These are phyloP conservation scores for Eulemur albifrons DNA, from an alignment of 2,797 vertebrate genomes.

Conservation along the genomic window DNA sequence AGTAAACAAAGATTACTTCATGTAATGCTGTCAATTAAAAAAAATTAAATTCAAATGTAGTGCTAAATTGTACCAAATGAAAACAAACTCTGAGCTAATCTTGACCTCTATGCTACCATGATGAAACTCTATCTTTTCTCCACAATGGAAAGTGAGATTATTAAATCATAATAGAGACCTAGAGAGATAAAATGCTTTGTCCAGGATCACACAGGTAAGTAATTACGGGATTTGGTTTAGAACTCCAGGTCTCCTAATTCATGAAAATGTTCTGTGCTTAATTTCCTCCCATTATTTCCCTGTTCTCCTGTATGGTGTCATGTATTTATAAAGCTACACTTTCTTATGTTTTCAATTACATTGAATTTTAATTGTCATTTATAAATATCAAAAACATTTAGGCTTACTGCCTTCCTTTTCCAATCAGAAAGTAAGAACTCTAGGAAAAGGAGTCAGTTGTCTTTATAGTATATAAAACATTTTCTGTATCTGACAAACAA, in stretches of 20 bases:
- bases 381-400: background rate
- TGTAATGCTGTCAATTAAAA: background rate
- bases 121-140: background rate
- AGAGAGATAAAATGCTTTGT: background rate
- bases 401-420: background rate
- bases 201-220: background rate
- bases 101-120: background rate
- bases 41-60: background rate
- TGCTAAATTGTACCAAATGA: background rate
- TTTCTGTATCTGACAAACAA: slow-evolving; percentile 1
- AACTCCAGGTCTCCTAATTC: background rate
- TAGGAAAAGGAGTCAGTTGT: background rate
- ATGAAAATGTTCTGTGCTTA: background rate
- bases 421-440: background rate
- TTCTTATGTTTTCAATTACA: background rate
- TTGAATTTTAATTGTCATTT: background rate
- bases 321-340: background rate
- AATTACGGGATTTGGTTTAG: background rate
- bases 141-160: background rate
- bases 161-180: background rate
- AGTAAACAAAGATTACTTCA: background rate
- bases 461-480: background rate
- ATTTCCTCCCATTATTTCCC: background rate
- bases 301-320: background rate
- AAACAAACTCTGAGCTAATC: background rate